phyloP scores from a whole-genome alignment of 2,888 invertebrate species.

The Acanthoscelides obtectus region DNA sequence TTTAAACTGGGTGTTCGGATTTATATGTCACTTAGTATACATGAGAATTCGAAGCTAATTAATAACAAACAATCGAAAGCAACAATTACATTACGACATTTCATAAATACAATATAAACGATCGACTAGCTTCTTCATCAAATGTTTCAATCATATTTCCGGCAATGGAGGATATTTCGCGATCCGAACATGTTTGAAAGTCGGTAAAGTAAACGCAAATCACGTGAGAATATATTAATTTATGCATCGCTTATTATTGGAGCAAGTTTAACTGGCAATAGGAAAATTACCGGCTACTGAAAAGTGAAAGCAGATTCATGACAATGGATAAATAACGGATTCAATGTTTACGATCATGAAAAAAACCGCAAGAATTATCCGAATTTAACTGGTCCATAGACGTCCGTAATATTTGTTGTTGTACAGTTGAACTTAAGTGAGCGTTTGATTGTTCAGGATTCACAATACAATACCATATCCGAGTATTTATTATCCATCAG shows the following conservation, averaged over 20 bases:
- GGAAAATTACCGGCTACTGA: background rate
- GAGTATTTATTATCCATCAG: too few relatives aligned
- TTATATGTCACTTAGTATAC: too few relatives aligned
- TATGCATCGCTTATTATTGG: background rate
- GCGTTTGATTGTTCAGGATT: too few relatives aligned
- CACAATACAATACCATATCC: too few relatives aligned
- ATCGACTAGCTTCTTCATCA: background rate
- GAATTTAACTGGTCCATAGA: background rate
- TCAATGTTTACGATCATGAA: background rate
- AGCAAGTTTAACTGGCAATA: background rate
- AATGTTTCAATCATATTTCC: background rate
- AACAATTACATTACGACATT: background rate
- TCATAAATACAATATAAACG: background rate
- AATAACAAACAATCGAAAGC: too few relatives aligned
- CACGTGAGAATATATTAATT: background rate
- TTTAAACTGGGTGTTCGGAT: too few relatives aligned
- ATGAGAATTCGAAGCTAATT: too few relatives aligned
- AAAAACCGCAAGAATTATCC: background rate
- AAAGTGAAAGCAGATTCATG: background rate
- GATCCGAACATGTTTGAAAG: background rate
- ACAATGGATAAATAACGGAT: background rate
- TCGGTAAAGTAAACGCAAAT: background rate
- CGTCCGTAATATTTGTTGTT: too few relatives aligned
- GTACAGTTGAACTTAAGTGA: too few relatives aligned
- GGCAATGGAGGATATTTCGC: background rate